Base-by-base conservation (phyloP, 1,140 invertebrate genomes). In the Caligus rogercresseyi region DNA sequence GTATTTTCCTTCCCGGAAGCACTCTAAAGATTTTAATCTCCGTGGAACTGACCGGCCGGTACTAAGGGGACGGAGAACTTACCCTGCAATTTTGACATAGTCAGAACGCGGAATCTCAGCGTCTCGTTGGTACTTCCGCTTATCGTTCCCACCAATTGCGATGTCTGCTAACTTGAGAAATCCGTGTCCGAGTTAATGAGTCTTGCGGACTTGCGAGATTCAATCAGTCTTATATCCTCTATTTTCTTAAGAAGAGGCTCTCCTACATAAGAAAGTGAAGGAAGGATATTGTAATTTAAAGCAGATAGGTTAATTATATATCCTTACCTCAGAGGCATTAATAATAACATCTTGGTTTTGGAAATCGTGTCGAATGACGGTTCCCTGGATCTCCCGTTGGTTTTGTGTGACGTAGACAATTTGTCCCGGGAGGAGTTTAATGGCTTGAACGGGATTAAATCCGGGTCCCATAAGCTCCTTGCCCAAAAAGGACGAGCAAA, bases 171-270 rank as follows among this genome's bases (percentile, higher is more conserved):
- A 68, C 65, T 75, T 74, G 90, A 90, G 73, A 95, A 96, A 77
- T 97, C 90, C 13, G 89, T 93, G 73, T 94, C 89, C 69, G 87
- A 83, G 74, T 96, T 89, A 64, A 89, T 87, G 61, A 96, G 77
- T 57, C 92, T 78, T 11, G 90, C 87, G 4, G 91, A 95, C 76
- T 95, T 95, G 63, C 92, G 79, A 64, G 89, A 94, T 75, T 95
- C 90, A 70, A 94, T 73, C 66, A 96, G 78, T 65, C 92, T 83
- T 64, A 96, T 82, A 71, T 97, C 91, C 68, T 96, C 91, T 67
- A 94, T 60, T 43, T 60, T 60, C 16, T 26, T 25, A 11, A 60
- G 26, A n/a, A 60, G 14, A 7, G 57, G 21, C n/a, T 60, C 57
- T n/a, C 25, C 57, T 21, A 11, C 31, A 43, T 43, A 43, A 43